phyloP scores from a whole-genome alignment of 2,113 vertebrate genomes.

The Empidonax alnorum region DNA sequence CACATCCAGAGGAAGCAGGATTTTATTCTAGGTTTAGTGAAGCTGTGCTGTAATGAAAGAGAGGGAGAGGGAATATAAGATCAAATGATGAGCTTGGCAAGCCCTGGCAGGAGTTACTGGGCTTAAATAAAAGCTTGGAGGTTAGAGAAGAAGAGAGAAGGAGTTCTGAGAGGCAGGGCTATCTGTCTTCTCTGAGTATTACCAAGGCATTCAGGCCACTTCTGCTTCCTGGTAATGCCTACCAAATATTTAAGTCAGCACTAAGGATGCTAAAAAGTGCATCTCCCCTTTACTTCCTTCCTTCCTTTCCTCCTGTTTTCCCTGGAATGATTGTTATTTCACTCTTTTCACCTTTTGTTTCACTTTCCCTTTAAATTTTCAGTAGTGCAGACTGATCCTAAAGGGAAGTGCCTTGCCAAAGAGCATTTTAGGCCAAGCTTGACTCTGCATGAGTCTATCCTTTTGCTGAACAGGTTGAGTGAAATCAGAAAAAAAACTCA shows the following conservation, averaged over 20 bases:
- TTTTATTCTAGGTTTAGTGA: background rate
- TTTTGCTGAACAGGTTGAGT: background rate
- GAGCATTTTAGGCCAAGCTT: background rate
- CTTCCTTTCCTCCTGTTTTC: background rate
- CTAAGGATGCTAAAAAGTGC: background rate
- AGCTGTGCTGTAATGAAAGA: background rate
- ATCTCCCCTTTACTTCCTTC: background rate
- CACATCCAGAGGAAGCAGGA: background rate
- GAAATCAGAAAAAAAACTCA: background rate
- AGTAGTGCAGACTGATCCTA: background rate
- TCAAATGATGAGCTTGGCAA: background rate
- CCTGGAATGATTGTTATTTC: background rate
- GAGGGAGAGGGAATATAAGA: background rate
- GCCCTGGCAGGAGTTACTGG: background rate
- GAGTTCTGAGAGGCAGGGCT: background rate
- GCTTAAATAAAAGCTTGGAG: background rate
- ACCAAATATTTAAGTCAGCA: background rate
- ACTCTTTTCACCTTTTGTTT: background rate
- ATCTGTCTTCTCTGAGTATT: background rate
- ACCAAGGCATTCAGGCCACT: background rate
- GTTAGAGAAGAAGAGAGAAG: background rate
- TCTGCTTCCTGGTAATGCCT: background rate
- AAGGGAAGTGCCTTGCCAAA: background rate
- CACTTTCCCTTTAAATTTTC: background rate
- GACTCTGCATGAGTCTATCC: background rate